A percentile compares a stretch with the other conserved stretches of the same genome.
Conservation (phyloP, 1,140 invertebrate species). For the Panagrolaimus sp. region DNA sequence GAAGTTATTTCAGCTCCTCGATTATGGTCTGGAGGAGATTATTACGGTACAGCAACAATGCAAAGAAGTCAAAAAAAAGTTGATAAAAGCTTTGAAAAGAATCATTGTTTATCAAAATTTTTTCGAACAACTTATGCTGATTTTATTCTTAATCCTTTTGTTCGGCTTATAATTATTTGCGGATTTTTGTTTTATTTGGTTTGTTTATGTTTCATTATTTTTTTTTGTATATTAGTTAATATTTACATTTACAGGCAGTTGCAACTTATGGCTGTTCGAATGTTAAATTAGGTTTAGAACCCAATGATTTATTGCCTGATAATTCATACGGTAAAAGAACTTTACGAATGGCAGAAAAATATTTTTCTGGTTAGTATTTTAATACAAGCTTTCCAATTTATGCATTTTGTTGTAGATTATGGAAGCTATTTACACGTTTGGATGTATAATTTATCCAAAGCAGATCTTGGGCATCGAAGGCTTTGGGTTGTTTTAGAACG, state of each 20-base stretch:
- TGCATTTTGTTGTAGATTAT: conserved; percentile 40
- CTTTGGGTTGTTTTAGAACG: conserved; percentile 53
- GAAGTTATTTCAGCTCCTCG: not conserved
- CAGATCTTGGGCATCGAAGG: conserved; percentile 42
- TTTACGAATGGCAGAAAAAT: conserved; percentile 50
- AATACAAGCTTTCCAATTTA: not conserved
- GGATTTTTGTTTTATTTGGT: conserved; percentile 74
- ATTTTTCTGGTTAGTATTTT: conserved; percentile 47
- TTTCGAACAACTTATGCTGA: conserved; percentile 75
- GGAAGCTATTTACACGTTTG: conserved; percentile 55
- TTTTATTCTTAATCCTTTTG: conserved; percentile 78
- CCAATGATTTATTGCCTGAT: conserved; percentile 59
- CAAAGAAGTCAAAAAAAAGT: conserved; percentile 7
- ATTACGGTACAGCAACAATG: conserved; percentile 11
- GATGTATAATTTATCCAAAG: conserved; percentile 54
- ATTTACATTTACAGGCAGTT: conserved; percentile 37
- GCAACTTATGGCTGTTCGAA: conserved; percentile 55
- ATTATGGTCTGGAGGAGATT: conserved; percentile 13
- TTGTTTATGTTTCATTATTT: conserved; percentile 62
- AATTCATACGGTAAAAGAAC: conserved; percentile 59
- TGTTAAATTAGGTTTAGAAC: conserved; percentile 60
- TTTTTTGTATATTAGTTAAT: conserved; percentile 28
- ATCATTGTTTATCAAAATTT: conserved; percentile 69
- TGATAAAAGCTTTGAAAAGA: conserved; percentile 43
- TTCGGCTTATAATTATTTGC: conserved; percentile 83